A percentile compares a stretch with the other conserved stretches of the same genome.
Conservation (phyloP, 2,113 vertebrate species). For the Gulo gulo region DNA sequence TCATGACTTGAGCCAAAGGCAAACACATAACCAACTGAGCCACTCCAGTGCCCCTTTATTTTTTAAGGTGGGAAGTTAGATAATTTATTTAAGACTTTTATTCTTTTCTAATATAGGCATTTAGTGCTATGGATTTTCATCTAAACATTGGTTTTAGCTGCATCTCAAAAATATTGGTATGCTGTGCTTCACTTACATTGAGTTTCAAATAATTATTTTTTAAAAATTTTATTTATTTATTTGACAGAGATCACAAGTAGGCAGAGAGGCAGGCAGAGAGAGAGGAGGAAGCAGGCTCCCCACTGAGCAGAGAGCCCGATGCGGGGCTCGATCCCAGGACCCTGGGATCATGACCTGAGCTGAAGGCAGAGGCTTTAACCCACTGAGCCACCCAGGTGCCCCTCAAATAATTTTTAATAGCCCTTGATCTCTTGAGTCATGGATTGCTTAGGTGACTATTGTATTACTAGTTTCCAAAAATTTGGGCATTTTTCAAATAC, state of each 20-base stretch:
- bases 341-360: no score
- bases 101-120: not conserved
- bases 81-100: not conserved
- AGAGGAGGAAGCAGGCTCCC: no score
- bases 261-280: no score
- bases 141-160: not conserved
- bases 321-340: no score
- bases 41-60: not conserved
- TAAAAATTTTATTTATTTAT: no score
- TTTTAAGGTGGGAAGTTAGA: not conserved
- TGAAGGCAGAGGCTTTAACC: no score
- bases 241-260: no score
- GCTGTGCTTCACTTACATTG: not conserved
- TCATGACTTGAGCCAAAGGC: no score
- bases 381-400: no score
- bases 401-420: not conserved
- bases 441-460: not conserved
- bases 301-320: no score
- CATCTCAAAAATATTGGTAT: not conserved
- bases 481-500: not conserved
- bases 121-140: not conserved
- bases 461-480: not conserved
- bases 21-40: no score
- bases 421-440: not conserved
- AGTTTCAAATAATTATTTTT: not conserved